Conservation (phyloP, 1,140 invertebrate genomes). For the Drosophila guanche region DNA sequence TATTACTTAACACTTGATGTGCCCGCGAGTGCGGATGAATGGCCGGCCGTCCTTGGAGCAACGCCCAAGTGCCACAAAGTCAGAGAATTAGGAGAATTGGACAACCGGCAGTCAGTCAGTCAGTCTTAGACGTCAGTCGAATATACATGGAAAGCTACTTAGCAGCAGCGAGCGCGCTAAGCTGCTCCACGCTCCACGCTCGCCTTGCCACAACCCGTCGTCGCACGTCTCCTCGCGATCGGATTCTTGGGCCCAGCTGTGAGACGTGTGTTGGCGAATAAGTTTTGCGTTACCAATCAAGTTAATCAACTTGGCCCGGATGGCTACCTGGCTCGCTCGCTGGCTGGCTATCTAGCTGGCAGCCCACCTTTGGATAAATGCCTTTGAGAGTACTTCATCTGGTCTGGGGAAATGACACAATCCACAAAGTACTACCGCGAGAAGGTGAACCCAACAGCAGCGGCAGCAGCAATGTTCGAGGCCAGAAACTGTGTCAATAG, state of each 20-base stretch:
- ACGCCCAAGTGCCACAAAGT: slow-evolving; percentile 62
- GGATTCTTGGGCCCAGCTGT: slow-evolving; percentile 56
- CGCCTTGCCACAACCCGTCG: slow-evolving; percentile 21
- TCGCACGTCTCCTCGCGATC: slow-evolving; percentile 6
- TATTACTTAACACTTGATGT: slow-evolving; percentile 42
- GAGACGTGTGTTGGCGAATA: slow-evolving; percentile 74
- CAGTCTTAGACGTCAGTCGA: slow-evolving; percentile 12
- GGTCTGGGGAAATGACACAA: slow-evolving; percentile 58
- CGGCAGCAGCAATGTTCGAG: slow-evolving; percentile 34
- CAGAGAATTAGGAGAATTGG: slow-evolving; percentile 54
- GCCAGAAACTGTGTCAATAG: slow-evolving; percentile 77
- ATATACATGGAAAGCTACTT: slow-evolving; percentile 68
- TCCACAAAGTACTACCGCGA: slow-evolving; percentile 30
- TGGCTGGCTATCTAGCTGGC: slow-evolving; percentile 37
- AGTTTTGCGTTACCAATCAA: slow-evolving; percentile 81
- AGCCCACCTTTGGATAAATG: slow-evolving; percentile 69
- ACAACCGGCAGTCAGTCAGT: slow-evolving; percentile 43
- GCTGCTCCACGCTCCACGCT: slow-evolving; percentile 40
- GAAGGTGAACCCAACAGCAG: slow-evolving; percentile 18
- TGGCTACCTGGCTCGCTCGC: slow-evolving; percentile 53
- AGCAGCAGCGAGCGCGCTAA: slow-evolving; percentile 48
- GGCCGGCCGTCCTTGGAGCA: slow-evolving; percentile 76
- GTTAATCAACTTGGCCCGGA: slow-evolving; percentile 79
- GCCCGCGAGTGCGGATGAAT: slow-evolving; percentile 56
- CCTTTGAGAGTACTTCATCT: slow-evolving; percentile 66